phyloP scores from a whole-genome alignment of 2,888 invertebrate species.

The Drosophila suboccidentalis region DNA sequence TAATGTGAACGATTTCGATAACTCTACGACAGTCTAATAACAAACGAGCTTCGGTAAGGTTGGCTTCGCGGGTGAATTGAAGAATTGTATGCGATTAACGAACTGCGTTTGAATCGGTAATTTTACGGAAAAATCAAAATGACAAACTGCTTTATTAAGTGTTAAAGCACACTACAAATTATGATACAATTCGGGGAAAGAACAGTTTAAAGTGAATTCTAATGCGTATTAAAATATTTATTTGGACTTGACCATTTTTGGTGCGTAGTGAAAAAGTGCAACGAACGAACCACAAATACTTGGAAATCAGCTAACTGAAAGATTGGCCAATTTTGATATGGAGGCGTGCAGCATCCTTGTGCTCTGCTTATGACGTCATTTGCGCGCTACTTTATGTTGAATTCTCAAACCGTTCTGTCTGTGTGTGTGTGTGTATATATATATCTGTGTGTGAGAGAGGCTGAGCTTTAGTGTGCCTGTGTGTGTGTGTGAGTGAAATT shows the following conservation, averaged over 20 bases:
- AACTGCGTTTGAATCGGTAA: conserved; percentile 33
- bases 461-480: conserved; percentile 29
- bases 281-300: conserved; percentile 9
- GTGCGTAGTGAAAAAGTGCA: conserved; percentile 25
- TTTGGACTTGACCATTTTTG: not conserved
- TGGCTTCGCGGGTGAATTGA: conserved; percentile 15
- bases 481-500: conserved; percentile 45
- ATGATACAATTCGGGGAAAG: conserved; percentile 4
- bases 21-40: conserved; percentile 34
- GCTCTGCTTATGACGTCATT: conserved; percentile 62
- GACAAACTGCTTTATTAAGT: conserved; percentile 3
- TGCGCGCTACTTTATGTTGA: conserved; percentile 54
- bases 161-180: not conserved
- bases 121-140: conserved; percentile 9
- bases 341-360: conserved; percentile 64
- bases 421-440: conserved; percentile 29
- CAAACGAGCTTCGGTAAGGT: conserved; percentile 56
- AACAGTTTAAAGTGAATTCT: conserved; percentile 13
- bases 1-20: too few relatives aligned
- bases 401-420: conserved; percentile 21
- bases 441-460: conserved; percentile 18
- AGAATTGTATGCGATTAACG: conserved; percentile 28
- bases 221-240: not conserved
- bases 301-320: conserved; percentile 20
- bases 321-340: conserved; percentile 18